Evolutionary conservation across 2,797 vertebrate species (phyloP).

Genomic region (Cuculus canorus): DNA sequence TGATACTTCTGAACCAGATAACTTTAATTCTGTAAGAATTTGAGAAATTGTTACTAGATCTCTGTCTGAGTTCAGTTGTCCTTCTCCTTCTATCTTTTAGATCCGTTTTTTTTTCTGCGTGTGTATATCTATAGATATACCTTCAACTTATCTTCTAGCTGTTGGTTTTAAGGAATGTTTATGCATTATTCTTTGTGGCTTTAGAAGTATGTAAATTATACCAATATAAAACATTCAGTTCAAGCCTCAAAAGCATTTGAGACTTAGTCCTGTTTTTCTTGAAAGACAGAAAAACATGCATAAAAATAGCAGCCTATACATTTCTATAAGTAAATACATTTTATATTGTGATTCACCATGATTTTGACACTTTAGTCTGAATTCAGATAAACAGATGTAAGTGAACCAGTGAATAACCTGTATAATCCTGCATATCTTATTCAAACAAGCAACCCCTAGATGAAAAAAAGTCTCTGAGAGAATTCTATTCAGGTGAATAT

Average conservation of each 20-base stretch:
- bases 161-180: not conserved
- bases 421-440: not conserved
- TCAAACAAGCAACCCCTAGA: not conserved
- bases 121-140: not conserved
- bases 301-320: not conserved
- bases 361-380: not conserved
- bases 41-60: not conserved
- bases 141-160: not conserved
- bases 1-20: not conserved
- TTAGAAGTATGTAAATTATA: not conserved
- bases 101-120: not conserved
- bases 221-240: not conserved
- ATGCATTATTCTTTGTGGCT: not conserved
- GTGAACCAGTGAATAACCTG: not conserved
- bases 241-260: not conserved
- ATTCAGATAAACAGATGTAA: not conserved
- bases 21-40: not conserved
- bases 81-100: not conserved
- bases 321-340: not conserved
- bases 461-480: not conserved
- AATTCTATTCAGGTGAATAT: not conserved
- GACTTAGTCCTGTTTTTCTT: not conserved
- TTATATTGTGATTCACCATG: not conserved
- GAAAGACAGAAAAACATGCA: not conserved
- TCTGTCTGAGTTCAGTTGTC: not conserved